Percentiles rank a stretch among this genome's conserved stretches.
Conservation (phyloP, 1,140 invertebrate species). For the Carcinoscorpius rotundicauda region DNA sequence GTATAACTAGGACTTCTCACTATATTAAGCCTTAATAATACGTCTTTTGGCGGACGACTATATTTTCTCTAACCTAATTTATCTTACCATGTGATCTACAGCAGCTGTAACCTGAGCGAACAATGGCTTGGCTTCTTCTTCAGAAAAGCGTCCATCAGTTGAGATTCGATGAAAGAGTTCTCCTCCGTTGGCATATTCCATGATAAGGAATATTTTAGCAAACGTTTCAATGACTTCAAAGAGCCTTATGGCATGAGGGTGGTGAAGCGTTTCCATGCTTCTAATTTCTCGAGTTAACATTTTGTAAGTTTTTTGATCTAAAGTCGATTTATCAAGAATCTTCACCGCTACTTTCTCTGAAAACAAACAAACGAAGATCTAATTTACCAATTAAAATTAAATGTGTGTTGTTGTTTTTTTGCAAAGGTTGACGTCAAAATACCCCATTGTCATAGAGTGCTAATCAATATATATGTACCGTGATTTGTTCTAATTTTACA, state of each 20-base stretch:
- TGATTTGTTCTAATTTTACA: no score
- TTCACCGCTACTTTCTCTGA: constrained; percentile 74
- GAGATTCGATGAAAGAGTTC: constrained; percentile 74
- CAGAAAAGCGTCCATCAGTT: constrained; percentile 54
- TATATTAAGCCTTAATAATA: no score
- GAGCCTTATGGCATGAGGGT: constrained; percentile 64
- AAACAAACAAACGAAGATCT: neutral
- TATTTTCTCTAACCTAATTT: neutral
- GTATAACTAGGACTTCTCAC: no score
- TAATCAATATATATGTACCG: no score
- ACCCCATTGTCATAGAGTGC: no score
- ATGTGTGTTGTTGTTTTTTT: no score
- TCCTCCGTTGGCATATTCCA: constrained; percentile 72
- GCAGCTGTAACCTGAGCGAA: constrained; percentile 69
- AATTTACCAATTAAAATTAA: no score
- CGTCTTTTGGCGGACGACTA: no score
- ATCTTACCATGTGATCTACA: constrained; percentile 64
- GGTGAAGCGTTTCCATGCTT: constrained; percentile 62
- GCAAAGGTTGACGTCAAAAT: no score
- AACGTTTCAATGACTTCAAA: constrained; percentile 68
- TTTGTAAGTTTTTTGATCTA: constrained; percentile 63
- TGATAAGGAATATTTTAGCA: constrained; percentile 64
- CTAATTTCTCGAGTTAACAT: constrained; percentile 64
- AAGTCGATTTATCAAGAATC: constrained; percentile 67
- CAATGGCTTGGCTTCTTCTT: constrained; percentile 55